A percentile compares a stretch with the other conserved stretches of the same genome.
These are phyloP conservation scores for Macrosoma leucophasiata DNA, from an alignment of 2,888 invertebrate species.

Conservation along the genomic window DNA sequence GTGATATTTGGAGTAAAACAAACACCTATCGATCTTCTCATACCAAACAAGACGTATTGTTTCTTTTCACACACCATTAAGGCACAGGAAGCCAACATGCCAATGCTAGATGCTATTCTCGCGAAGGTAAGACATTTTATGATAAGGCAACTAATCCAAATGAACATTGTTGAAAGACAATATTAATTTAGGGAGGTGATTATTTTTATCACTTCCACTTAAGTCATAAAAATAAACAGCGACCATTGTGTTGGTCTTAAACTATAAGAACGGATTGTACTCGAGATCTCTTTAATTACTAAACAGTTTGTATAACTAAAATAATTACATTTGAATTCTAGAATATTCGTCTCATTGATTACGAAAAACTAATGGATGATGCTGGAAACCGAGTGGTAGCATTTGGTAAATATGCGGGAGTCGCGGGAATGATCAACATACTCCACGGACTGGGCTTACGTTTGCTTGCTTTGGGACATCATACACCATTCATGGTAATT, in stretches of 20 bases:
- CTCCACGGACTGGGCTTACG: slow-evolving; percentile 97
- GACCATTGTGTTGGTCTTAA: too few species aligned
- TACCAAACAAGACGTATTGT: slow-evolving; percentile 98
- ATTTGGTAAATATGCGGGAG: slow-evolving; percentile 98
- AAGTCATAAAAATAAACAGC: too few species aligned
- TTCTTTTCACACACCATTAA: slow-evolving; percentile 99
- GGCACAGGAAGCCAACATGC: slow-evolving; percentile 99
- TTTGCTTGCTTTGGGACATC: slow-evolving; percentile 95
- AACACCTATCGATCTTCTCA: slow-evolving; percentile 91
- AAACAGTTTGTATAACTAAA: too few species aligned
- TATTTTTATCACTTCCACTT: too few species aligned
- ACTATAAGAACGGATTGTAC: too few species aligned
- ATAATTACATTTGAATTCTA: too few species aligned
- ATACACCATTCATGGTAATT: slow-evolving; percentile 97
- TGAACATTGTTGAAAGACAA: background rate
- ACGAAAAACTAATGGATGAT: slow-evolving; percentile 95
- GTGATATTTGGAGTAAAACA: slow-evolving; percentile 99
- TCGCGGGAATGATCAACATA: slow-evolving; percentile 99
- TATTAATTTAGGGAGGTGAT: too few species aligned
- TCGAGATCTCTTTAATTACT: too few species aligned
- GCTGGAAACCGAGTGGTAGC: slow-evolving; percentile 95
- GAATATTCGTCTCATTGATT: slow-evolving; percentile 97
- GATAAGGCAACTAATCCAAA: background rate
- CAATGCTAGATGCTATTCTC: slow-evolving; percentile 94
- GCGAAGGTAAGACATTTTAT: slow-evolving; percentile 79